Base-by-base conservation (phyloP, 2,888 invertebrate species). In the Nomada lathburiana region DNA sequence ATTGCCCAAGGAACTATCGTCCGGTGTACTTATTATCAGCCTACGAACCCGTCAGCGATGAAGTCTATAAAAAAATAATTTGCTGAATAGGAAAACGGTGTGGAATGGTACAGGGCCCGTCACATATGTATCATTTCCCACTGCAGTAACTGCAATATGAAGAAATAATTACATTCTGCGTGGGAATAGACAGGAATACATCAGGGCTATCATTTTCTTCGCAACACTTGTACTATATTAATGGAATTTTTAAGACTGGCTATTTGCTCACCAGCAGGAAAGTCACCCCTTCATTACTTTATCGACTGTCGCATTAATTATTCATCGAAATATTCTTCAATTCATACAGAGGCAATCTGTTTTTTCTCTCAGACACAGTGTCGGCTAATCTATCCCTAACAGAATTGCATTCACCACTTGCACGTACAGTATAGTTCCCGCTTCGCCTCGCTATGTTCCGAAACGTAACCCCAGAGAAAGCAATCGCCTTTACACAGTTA, bases 401-500 rank as follows among this genome's bases (percentile, higher is more conserved):
- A 2, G 18, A 18, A 36, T 9, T 18, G 7, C 13, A 10, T 18
- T n/a, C 9, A 23, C 4, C n/a, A 29, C 7, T 0, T 13, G 13
- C 26, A 9, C 1, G 26, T 57, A 7, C 26, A 36, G 9, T 36
- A 36, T 36, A 36, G 29, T 11, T 23, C 9, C 9, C 4, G n/a
- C 10, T 20, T 57, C 9, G 1, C 36, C n/a, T 7, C 0, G 1
- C 7, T 13, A 78, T 78, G 78, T 78, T 78, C 13, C n/a, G 29
- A n/a, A n/a, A 53, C 0, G 20, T 42, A 16, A 80, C 80, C 0
- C 78, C 84, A 5, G 77, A 86, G 60, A 68, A 47, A 10, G 83
- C 81, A 0, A 36, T 89, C 1, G 18, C n/a, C 0, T 83, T 86
- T 26, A 82, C 76, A 0, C 76, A 80, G 50, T 23, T 67, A 9